Base-by-base conservation (phyloP, 2,888 invertebrate species). In the Cephus sareptanus region DNA sequence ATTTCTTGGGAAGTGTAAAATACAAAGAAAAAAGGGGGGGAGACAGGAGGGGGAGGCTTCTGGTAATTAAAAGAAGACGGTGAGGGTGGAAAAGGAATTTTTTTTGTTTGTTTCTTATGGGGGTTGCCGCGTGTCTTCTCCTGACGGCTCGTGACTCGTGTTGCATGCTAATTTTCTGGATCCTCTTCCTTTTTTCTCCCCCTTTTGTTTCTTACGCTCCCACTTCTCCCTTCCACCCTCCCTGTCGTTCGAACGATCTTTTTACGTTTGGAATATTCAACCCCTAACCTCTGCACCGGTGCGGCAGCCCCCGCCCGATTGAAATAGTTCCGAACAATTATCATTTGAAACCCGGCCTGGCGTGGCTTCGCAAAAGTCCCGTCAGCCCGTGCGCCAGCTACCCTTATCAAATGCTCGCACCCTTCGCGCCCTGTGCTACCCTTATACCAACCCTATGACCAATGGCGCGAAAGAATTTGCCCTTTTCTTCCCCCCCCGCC, bases 61-160 rank as follows among this genome's bases (percentile, higher is more conserved):
- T 81, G 88, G 88, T 89, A 90, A 90, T 90, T 90, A 90, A 90
- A 90, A 90, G 89, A 90, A 90, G 89, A 90, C 88, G 87, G 88
- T 84, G 71, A 15, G 69, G 73, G n/a, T 33, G 71, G 30, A 35
- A 33, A 75, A 69, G 71, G 79, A 80, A 77, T 81, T 83, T 81
- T 79, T 83, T 77, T 75, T 68, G 68, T 30, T 68, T 37, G 23
- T 69, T 71, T 37, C 74, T 71, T 40, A 56, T 9, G 56, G 56
- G 56, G 56, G 40, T 85, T 82, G 83, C 80, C 81, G 79, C 80
- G 79, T 77, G 81, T 81, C 78, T 81, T 77, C 79, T 79, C 78
- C 79, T 78, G 79, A 77, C 77, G 75, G 81, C 78, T 78, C 80
- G 78, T 73, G 78, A 80, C 83, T 83, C 84, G 81, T 80, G 80